Conservation (phyloP, 2,113 vertebrate genomes). For the Neopipo cinnamomea region DNA sequence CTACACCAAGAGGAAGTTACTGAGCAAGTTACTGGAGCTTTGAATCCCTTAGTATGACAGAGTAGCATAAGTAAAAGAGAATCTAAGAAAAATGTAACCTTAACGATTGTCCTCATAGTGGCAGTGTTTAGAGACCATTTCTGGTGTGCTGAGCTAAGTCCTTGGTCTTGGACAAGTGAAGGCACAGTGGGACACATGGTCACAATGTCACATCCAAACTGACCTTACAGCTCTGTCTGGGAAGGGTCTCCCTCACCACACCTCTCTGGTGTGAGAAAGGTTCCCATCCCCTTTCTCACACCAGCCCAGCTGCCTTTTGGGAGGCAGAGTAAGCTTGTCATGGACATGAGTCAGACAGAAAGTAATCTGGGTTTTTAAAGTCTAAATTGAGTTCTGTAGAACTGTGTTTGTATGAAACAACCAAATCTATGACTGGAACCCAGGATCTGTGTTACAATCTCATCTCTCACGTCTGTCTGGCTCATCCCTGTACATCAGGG, state of each 20-base stretch:
- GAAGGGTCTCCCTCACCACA: neutral
- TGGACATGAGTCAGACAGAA: neutral
- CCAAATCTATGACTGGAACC: neutral
- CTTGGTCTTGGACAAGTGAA: accelerated
- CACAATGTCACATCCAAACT: neutral
- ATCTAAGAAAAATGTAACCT: neutral
- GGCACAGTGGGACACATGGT: neutral
- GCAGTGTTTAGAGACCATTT: neutral
- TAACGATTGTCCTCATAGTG: neutral
- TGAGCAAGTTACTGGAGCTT: neutral
- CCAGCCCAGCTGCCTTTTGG: neutral
- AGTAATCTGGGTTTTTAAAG: neutral
- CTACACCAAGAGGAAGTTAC: neutral
- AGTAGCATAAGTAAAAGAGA: neutral
- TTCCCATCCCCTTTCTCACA: neutral
- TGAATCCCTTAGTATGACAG: neutral
- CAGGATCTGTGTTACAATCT: neutral
- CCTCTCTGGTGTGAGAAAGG: no score
- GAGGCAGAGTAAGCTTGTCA: neutral
- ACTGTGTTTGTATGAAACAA: neutral
- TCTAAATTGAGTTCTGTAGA: neutral
- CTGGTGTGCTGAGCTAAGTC: neutral
- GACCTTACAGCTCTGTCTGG: neutral
- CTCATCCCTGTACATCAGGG: neutral
- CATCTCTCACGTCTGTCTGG: neutral